Conservation (phyloP, 2,113 vertebrate species). For the Callopanchax toddi region DNA sequence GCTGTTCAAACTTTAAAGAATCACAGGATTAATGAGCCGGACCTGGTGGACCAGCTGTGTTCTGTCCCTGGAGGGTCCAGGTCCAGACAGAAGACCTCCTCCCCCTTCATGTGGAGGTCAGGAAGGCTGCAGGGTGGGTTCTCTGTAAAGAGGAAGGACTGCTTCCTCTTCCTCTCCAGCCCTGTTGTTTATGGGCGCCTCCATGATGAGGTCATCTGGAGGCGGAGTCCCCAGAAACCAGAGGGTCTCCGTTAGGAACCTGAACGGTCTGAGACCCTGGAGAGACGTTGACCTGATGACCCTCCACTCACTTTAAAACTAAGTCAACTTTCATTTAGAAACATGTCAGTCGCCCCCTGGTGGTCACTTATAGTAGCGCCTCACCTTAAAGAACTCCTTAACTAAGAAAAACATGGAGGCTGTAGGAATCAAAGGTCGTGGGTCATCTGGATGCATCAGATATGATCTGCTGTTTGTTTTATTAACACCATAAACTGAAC, state of each 20-base stretch:
- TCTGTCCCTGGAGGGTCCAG: constrained; percentile 23
- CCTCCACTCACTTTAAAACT: neutral
- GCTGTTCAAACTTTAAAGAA: too few relatives aligned
- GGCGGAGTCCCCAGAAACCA: constrained; percentile 14
- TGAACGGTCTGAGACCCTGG: neutral
- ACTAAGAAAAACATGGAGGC: too few relatives aligned
- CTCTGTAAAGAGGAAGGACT: constrained; percentile 56
- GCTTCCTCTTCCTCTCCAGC: constrained; percentile 64
- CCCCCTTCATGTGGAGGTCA: constrained; percentile 34
- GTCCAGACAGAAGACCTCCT: constrained; percentile 32
- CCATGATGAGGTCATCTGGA: constrained; percentile 59
- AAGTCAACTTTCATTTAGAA: neutral
- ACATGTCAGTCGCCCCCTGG: neutral
- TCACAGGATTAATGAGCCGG: constrained; percentile 47
- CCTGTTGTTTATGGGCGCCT: constrained; percentile 57
- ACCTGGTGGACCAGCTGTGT: constrained; percentile 37
- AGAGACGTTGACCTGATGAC: neutral
- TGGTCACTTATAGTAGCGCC: too few relatives aligned
- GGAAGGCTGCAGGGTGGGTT: constrained; percentile 51
- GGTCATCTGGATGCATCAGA: too few relatives aligned
- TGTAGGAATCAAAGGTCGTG: too few relatives aligned
- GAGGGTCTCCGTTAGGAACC: neutral
- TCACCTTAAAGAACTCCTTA: too few relatives aligned
- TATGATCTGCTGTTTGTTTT: too few relatives aligned
- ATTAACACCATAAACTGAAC: too few relatives aligned